These are phyloP conservation scores for Eupeodes luniger DNA, from an alignment of 2,888 invertebrate species.

Conservation along the genomic window DNA sequence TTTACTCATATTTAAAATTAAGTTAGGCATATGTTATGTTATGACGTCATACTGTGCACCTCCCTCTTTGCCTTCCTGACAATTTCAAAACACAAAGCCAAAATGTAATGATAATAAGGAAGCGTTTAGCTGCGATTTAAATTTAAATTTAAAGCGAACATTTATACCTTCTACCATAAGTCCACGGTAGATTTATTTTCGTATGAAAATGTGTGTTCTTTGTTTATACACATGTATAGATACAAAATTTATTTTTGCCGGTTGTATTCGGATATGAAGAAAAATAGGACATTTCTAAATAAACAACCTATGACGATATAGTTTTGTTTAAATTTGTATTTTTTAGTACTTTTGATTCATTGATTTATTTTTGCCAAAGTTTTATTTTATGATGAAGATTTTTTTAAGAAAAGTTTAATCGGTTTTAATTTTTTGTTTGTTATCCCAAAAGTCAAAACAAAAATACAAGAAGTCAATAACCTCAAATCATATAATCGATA, in stretches of 20 bases:
- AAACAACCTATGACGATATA: neutral
- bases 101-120: slow-evolving; percentile 43
- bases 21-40: neutral
- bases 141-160: slow-evolving; percentile 49
- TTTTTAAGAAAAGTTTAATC: too few species aligned
- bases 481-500: too few species aligned
- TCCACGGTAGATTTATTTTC: neutral
- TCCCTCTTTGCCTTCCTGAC: slow-evolving; percentile 11
- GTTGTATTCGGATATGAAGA: neutral
- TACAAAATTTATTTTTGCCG: neutral
- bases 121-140: slow-evolving; percentile 15
- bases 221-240: neutral
- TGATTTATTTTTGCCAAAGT: too few species aligned
- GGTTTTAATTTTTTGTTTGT: too few species aligned
- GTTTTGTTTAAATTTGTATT: neutral
- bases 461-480: too few species aligned
- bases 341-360: neutral
- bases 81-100: slow-evolving; percentile 43
- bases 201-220: slow-evolving; percentile 2
- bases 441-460: too few species aligned
- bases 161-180: neutral
- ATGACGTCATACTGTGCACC: slow-evolving; percentile 58
- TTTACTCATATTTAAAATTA: slow-evolving; percentile 25
- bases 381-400: too few species aligned
- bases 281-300: neutral